Evolutionary conservation across 2,797 vertebrate genomes (phyloP).

Genomic region (Phoeniculus purpureus): DNA sequence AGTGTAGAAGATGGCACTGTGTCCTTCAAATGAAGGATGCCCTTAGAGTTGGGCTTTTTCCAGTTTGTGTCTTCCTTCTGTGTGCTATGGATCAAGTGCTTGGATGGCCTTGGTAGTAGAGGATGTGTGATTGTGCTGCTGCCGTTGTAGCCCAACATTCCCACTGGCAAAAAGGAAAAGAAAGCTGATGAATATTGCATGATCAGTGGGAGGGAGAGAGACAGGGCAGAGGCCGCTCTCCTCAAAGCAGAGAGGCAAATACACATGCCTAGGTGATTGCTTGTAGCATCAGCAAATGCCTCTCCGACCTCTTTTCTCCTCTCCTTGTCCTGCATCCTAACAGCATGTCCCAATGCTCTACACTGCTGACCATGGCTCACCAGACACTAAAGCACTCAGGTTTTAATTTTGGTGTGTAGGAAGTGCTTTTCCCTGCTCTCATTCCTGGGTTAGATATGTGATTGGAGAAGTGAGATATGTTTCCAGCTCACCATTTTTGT

Average conservation of each 20-base stretch:
- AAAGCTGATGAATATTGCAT: slow-evolving; percentile 57
- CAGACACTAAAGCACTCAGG: accelerated
- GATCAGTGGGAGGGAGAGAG: neutral
- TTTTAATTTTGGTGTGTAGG: neutral
- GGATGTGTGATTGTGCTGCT: neutral
- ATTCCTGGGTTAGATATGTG: neutral
- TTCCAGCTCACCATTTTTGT: neutral
- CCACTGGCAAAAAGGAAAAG: neutral
- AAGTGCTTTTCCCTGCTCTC: neutral
- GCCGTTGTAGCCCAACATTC: neutral
- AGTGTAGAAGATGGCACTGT: neutral
- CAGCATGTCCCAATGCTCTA: neutral
- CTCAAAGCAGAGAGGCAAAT: slow-evolving; percentile 1
- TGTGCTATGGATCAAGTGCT: neutral
- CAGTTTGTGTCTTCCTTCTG: slow-evolving; percentile 15
- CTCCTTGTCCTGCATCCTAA: neutral
- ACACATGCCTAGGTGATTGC: neutral
- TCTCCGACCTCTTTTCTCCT: neutral
- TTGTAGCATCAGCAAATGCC: neutral
- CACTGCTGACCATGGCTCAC: neutral
- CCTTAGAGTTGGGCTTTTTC: slow-evolving; percentile 29
- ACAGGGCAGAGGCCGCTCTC: neutral
- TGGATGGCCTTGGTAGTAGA: neutral
- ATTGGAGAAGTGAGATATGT: neutral
- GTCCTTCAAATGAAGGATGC: neutral